Conservation (phyloP, 2,797 vertebrate genomes). For the Acropternis orthonyx region DNA sequence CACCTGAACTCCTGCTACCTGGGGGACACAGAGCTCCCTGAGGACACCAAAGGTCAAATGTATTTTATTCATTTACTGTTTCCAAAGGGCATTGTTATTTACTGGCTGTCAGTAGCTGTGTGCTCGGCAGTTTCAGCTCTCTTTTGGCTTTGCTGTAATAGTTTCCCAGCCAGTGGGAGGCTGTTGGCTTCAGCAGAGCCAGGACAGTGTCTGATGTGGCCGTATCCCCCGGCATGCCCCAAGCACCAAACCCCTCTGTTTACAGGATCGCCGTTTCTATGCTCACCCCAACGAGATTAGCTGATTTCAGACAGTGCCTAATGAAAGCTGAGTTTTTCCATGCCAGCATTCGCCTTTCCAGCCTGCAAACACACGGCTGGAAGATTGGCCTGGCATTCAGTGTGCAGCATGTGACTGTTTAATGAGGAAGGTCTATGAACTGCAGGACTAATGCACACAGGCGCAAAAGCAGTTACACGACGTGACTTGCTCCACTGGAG, state of each 20-base stretch:
- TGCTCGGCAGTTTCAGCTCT: neutral
- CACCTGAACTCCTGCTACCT: neutral
- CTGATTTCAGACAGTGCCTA: constrained; percentile 30
- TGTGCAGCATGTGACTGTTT: constrained; percentile 60
- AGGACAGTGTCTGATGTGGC: neutral
- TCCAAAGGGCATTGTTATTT: neutral
- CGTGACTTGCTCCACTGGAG: neutral
- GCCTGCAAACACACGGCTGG: constrained; percentile 44
- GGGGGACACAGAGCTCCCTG: neutral
- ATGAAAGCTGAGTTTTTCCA: constrained; percentile 39
- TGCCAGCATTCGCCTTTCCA: constrained; percentile 41
- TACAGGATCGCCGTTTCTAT: neutral
- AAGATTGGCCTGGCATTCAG: constrained; percentile 18
- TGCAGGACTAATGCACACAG: neutral
- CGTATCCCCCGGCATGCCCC: rapidly evolving
- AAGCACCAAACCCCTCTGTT: neutral
- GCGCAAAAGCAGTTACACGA: neutral
- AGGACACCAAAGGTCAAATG: neutral
- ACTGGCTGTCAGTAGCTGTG: neutral
- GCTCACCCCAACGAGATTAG: neutral
- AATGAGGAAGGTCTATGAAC: constrained; percentile 38
- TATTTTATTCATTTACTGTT: neutral
- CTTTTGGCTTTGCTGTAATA: neutral
- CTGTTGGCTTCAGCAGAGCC: neutral
- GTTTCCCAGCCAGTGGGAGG: neutral